These are phyloP conservation scores for Hypsibius dujardini DNA, from an alignment of 1,140 invertebrate species.

Conservation along the genomic window DNA sequence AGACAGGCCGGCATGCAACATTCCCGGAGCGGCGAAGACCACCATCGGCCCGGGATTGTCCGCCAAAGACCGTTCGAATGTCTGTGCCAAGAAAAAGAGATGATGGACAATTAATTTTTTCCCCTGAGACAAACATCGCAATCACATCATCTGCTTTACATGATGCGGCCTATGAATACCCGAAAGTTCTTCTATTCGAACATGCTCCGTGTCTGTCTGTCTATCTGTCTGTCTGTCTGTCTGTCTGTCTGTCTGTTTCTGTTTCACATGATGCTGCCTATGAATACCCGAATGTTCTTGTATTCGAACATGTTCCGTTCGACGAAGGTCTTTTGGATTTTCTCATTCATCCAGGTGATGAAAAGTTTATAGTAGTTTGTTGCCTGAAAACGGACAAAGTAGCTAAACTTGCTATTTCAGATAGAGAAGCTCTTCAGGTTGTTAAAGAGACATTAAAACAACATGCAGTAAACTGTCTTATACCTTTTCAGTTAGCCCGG, in stretches of 20 bases:
- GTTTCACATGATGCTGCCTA: not conserved
- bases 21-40: conserved; percentile 96
- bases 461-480: conserved; percentile 17
- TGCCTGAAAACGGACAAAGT: conserved; percentile 38
- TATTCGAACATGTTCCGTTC: conserved; percentile 99
- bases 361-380: conserved; percentile 99
- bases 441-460: conserved; percentile 18
- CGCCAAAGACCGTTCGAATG: conserved; percentile 85
- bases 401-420: no score
- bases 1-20: conserved; percentile 95
- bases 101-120: not conserved
- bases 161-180: not conserved
- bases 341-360: conserved; percentile 99
- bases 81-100: conserved; percentile 30
- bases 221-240: no score
- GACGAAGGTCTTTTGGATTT: conserved; percentile 97
- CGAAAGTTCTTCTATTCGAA: conserved; percentile 61
- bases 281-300: conserved; percentile 71
- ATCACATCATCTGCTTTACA: not conserved
- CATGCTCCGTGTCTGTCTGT: conserved; percentile 58
- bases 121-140: no score
- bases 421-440: not conserved
- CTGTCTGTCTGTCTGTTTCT: no score
- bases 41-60: conserved; percentile 99
- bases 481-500: conserved; percentile 82